phyloP scores from a whole-genome alignment of 2,888 invertebrate genomes.

The Meloe dianella region DNA sequence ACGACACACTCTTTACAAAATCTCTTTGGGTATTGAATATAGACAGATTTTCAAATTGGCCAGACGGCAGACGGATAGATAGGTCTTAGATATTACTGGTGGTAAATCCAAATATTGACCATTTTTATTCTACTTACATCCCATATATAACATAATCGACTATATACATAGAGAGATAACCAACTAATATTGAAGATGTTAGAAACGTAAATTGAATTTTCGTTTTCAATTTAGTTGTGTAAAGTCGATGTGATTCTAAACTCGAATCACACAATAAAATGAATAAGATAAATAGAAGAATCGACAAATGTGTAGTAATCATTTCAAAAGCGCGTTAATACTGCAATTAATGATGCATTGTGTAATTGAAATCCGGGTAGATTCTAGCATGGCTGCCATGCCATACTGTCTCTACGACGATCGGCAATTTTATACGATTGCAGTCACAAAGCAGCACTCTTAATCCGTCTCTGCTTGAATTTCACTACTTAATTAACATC shows the following conservation, averaged over 20 bases:
- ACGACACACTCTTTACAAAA: not conserved
- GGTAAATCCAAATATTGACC: slow-evolving; percentile 39
- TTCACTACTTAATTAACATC: not conserved
- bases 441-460: too few relatives aligned
- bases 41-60: slow-evolving; percentile 32
- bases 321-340: too few relatives aligned
- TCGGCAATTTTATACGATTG: too few relatives aligned
- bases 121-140: slow-evolving; percentile 40
- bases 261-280: not conserved
- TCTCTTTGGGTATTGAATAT: slow-evolving; percentile 29
- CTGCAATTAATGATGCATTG: too few relatives aligned
- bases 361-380: too few relatives aligned
- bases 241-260: not conserved
- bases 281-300: not conserved
- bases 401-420: too few relatives aligned
- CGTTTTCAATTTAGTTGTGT: slow-evolving; percentile 37
- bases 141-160: slow-evolving; percentile 3
- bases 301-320: too few relatives aligned
- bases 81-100: slow-evolving; percentile 31
- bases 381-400: too few relatives aligned
- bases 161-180: not conserved
- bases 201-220: slow-evolving; percentile 40
- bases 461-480: not conserved
- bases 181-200: slow-evolving; percentile 39
- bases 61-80: slow-evolving; percentile 24